These are phyloP conservation scores for Ernsta delagoae DNA, from an alignment of 2,888 invertebrate species.

Conservation along the genomic window DNA sequence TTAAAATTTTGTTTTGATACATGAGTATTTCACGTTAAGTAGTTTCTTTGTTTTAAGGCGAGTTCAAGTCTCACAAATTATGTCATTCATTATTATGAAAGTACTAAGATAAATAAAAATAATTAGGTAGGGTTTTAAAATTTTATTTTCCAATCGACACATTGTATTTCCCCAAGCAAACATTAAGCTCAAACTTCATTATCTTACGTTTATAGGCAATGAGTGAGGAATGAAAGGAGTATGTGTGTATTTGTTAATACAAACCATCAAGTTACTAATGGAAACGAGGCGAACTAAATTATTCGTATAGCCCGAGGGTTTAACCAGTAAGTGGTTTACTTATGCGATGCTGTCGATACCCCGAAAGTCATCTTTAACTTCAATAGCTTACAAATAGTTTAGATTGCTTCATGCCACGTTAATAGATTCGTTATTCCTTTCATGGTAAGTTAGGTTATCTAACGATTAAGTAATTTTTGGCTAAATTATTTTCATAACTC, in stretches of 20 bases:
- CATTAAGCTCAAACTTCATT: not conserved
- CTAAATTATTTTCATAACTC: not conserved
- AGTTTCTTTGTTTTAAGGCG: not conserved
- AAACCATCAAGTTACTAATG: constrained; percentile 2
- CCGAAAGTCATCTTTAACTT: constrained; percentile 7
- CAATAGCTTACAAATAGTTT: constrained; percentile 13
- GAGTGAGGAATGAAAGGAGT: no score
- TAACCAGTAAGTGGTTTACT: constrained; percentile 12
- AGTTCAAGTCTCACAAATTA: not conserved
- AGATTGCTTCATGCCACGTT: not conserved
- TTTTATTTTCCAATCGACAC: no score
- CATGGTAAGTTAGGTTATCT: no score
- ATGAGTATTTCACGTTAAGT: not conserved
- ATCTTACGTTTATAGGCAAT: not conserved
- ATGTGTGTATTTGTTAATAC: not conserved
- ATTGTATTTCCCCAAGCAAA: no score
- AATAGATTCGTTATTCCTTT: not conserved
- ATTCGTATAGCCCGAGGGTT: constrained; percentile 2
- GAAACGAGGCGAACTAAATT: constrained; percentile 4
- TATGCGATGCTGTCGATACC: constrained; percentile 9
- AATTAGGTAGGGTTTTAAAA: no score
- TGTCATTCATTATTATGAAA: no score
- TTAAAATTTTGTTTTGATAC: no score
- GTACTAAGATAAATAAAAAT: no score
- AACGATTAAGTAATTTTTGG: not conserved